A percentile compares a stretch with the other conserved stretches of the same genome.
Conservation (phyloP, 2,113 vertebrate species). For the Psittacus erithacus region DNA sequence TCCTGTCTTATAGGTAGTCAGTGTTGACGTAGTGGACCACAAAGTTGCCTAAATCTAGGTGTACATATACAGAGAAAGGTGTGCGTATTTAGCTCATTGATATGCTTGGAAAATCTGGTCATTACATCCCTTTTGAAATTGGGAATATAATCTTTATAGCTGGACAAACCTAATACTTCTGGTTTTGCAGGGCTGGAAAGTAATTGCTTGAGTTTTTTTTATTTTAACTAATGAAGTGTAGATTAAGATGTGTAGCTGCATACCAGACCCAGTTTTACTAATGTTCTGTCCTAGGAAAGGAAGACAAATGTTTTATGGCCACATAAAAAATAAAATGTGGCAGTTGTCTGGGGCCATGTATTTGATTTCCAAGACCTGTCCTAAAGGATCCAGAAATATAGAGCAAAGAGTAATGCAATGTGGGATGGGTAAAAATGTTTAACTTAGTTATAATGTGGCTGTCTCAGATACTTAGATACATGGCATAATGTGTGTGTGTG, state of each 20-base stretch:
- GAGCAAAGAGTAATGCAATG: neutral
- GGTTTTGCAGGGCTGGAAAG: neutral
- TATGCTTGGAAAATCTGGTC: neutral
- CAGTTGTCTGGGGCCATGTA: fast-evolving
- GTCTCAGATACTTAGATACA: neutral
- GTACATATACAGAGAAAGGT: neutral
- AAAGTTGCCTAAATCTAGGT: neutral
- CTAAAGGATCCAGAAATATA: neutral
- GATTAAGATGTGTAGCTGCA: neutral
- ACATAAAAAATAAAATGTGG: neutral
- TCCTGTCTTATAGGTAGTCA: neutral
- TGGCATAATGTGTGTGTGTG: neutral
- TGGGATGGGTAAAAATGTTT: neutral
- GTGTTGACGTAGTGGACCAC: neutral
- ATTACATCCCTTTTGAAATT: neutral
- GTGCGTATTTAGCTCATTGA: neutral
- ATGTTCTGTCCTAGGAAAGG: neutral
- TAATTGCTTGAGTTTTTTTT: fast-evolving
- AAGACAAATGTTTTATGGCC: neutral
- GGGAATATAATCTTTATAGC: neutral
- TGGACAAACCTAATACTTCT: neutral
- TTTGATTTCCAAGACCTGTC: neutral
- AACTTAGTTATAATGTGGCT: neutral
- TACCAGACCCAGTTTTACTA: neutral
- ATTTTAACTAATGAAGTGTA: neutral